Conservation (phyloP, 1,140 invertebrate genomes). For the Acyrthosiphon pisum region DNA sequence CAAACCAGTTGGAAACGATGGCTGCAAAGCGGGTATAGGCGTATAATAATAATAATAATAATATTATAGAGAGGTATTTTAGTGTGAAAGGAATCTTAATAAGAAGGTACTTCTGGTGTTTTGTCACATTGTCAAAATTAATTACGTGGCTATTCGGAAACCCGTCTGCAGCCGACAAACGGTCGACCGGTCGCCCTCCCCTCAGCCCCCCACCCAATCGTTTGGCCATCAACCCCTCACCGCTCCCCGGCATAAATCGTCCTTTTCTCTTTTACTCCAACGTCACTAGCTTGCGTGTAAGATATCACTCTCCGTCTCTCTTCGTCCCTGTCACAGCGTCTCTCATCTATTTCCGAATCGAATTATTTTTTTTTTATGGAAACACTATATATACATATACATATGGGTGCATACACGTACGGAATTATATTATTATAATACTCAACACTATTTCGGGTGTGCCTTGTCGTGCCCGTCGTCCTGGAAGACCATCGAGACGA, state of each 20-base stretch:
- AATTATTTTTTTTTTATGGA: conserved; percentile 8
- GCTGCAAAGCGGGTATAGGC: neutral
- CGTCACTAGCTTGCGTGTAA: neutral
- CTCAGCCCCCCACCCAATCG: neutral
- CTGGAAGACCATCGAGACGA: conserved; percentile 28
- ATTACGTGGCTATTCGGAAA: conserved; percentile 46
- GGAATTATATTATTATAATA: neutral
- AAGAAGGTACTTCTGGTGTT: conserved; percentile 19
- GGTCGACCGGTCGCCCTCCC: conserved; percentile 1
- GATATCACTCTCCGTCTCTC: neutral
- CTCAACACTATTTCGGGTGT: neutral
- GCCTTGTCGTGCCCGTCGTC: conserved; percentile 1
- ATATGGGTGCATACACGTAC: neutral
- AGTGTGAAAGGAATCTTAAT: conserved; percentile 40
- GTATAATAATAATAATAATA: conserved; percentile 3
- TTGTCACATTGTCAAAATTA: conserved; percentile 54
- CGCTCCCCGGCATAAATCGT: neutral
- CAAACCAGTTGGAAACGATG: conserved; percentile 4
- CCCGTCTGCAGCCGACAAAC: conserved; percentile 48
- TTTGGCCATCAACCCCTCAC: neutral
- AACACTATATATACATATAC: neutral
- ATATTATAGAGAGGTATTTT: conserved; percentile 17
- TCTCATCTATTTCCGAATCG: neutral
- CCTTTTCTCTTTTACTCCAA: neutral
- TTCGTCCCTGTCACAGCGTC: neutral